Percentiles rank a stretch among this genome's conserved stretches.
phyloP scores from a whole-genome alignment of 2,113 vertebrate species.

The Gasterosteus nipponicus region DNA sequence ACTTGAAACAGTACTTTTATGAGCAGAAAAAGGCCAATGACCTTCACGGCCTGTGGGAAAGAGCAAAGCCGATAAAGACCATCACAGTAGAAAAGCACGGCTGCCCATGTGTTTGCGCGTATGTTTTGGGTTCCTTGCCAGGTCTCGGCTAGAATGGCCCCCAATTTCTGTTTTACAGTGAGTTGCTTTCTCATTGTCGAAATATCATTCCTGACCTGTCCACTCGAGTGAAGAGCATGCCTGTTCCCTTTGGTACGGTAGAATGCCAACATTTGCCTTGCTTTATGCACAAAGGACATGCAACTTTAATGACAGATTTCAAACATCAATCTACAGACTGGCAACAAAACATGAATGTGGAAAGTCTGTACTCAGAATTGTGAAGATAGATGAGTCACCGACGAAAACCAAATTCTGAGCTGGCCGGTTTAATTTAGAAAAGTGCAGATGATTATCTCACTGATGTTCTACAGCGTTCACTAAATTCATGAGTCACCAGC shows the following conservation, averaged over 20 bases:
- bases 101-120: constrained; percentile 7
- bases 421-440: constrained; percentile 26
- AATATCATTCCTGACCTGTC: constrained; percentile 61
- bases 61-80: constrained; percentile 51
- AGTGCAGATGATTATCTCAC: constrained; percentile 20
- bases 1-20: constrained; percentile 41
- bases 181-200: constrained; percentile 41
- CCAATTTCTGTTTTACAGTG: constrained; percentile 36
- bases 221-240: constrained; percentile 42
- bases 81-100: constrained; percentile 48
- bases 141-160: constrained; percentile 34
- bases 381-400: constrained; percentile 32
- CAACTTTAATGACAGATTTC: constrained; percentile 53
- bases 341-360: constrained; percentile 40
- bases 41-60: constrained; percentile 56
- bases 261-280: constrained; percentile 60
- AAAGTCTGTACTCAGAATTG: constrained; percentile 14
- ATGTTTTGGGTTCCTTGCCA: background rate
- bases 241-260: constrained; percentile 11
- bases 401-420: constrained; percentile 7
- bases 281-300: constrained; percentile 34
- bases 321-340: constrained; percentile 50
- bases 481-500: constrained; percentile 21
- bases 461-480: constrained; percentile 22
- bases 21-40: constrained; percentile 47